Conservation (phyloP, 2,113 vertebrate species). For the Apteryx owenii region DNA sequence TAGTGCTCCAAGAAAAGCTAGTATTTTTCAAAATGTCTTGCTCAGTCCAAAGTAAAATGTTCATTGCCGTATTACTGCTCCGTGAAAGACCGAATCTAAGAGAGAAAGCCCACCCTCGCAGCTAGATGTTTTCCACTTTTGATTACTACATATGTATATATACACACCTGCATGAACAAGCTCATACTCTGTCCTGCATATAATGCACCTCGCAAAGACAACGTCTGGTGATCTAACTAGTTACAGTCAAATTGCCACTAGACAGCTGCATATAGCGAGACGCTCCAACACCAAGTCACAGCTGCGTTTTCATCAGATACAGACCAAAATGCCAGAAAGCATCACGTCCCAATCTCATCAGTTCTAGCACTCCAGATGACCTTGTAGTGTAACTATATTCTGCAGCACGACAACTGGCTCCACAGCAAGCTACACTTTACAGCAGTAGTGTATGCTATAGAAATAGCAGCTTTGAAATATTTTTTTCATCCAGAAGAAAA, state of each 20-base stretch:
- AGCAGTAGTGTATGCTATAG: conserved; percentile 46
- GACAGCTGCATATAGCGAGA: not conserved
- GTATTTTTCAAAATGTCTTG: not conserved
- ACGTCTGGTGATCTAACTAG: not conserved
- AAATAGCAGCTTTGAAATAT: conserved; percentile 32
- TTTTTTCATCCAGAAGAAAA: conserved; percentile 41
- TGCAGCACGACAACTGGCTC: conserved; percentile 50
- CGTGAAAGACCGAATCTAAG: not conserved
- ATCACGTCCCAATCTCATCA: not conserved
- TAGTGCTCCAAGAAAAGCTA: conserved; percentile 34
- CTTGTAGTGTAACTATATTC: conserved; percentile 49
- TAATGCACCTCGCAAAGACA: not conserved
- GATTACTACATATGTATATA: not conserved
- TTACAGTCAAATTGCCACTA: not conserved
- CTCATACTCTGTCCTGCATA: not conserved
- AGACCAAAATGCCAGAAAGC: not conserved
- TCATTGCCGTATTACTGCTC: not conserved
- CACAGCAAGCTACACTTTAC: not conserved
- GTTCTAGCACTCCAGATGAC: not conserved
- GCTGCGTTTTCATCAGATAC: not conserved
- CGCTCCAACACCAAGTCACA: not conserved
- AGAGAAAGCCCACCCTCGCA: not conserved
- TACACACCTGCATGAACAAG: not conserved
- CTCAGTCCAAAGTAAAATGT: not conserved
- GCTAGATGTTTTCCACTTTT: not conserved